These are phyloP conservation scores for Bombus huntii DNA, from an alignment of 1,140 invertebrate genomes.

Conservation along the genomic window DNA sequence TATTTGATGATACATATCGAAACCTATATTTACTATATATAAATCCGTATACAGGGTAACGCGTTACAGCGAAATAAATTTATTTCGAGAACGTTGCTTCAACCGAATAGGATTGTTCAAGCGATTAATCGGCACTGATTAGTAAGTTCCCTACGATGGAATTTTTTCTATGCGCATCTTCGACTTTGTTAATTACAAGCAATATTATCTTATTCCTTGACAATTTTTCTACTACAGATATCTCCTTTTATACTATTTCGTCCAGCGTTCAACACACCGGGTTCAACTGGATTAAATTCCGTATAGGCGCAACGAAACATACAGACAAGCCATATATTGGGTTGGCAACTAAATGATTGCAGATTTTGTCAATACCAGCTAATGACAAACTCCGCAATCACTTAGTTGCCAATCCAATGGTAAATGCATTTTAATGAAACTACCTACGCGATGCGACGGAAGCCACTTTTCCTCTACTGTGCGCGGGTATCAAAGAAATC, in stretches of 20 bases:
- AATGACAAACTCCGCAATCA: too few species aligned
- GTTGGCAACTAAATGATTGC: too few species aligned
- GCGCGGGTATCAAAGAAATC: conserved; percentile 17
- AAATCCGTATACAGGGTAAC: background rate
- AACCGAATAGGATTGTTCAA: background rate
- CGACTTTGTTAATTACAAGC: background rate
- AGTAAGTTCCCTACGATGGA: too few species aligned
- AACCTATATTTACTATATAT: background rate
- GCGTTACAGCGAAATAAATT: background rate
- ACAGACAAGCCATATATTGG: background rate
- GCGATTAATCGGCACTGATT: background rate
- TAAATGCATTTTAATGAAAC: conserved; percentile 27
- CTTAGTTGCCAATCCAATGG: too few species aligned
- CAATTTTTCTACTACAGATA: too few species aligned
- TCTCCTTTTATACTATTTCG: background rate
- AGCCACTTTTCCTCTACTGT: background rate
- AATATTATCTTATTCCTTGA: background rate
- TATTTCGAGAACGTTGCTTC: background rate
- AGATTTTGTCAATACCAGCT: too few species aligned
- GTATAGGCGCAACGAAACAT: conserved; percentile 5
- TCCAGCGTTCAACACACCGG: background rate
- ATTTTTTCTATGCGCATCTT: background rate
- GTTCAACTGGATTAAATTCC: background rate
- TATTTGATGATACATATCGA: background rate
- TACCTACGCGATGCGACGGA: background rate